Base-by-base conservation (phyloP, 2,888 invertebrate species). In the Tuta absoluta region DNA sequence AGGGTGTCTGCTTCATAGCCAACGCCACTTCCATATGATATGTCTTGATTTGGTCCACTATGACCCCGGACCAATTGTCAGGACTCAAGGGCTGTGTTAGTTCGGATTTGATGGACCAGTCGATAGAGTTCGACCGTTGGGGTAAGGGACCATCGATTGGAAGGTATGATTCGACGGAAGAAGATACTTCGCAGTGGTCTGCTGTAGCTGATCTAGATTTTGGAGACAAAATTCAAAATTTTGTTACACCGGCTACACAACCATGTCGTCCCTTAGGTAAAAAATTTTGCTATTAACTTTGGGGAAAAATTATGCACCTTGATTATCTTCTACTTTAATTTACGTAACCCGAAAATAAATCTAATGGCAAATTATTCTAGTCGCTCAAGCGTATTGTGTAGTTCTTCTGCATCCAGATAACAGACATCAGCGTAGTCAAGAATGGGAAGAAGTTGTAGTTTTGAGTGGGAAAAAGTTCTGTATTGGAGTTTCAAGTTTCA, bases 1-100 rank as follows among this genome's bases (percentile, higher is more conserved):
- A 95, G 0, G 95, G 95, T 0, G 94, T 95, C 78, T 95, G 94
- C 56, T 93, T 93, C 2, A 93, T 93, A 7, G 93, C 87, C 66
- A 94, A 74, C 4, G 95, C 95, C 10, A 93, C 92, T 61, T 93
- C 93, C 95, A 95, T 95, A 4, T 95, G 95, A 67, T 93, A 94
- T 0, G 95, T 95, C 72, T 93, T 93, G 67, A 95, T 95, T 41
- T 94, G 93, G 68, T 95, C 94, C n/a, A 95, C 94, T 0, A 95
- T 85, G 21, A 95, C 93, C 0, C 94, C 94, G 65, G 91, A 83
- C 33, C 78, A 76, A 67, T 79, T 68, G 1, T 82, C 78, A n/a
- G 63, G 67, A 48, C 64, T 69, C 77, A 77, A 80, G 5, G 75
- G 65, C 24, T 81, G 81, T 0, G 67, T 68, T 12, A 72, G 63